Percentiles rank a stretch among this genome's conserved stretches.
Conservation (phyloP, 2,797 vertebrate genomes). For the Simalia tracyae region DNA sequence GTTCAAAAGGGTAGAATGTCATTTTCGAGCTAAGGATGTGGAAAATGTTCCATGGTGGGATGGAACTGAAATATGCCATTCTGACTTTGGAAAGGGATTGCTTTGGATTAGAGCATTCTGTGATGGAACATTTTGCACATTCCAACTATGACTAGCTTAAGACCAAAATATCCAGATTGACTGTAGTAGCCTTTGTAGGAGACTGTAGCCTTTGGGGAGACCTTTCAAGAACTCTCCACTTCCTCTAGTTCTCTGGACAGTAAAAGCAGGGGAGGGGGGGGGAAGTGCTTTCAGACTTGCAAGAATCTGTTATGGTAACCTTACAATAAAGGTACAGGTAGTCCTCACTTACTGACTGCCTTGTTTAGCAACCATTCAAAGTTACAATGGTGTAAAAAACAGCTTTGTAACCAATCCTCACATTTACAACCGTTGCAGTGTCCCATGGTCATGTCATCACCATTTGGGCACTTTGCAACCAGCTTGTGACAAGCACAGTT, state of each 20-base stretch:
- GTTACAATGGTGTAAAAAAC: background rate
- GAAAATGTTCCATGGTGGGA: background rate
- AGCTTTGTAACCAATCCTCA: background rate
- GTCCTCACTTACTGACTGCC: background rate
- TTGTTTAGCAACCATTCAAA: background rate
- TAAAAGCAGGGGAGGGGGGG: background rate
- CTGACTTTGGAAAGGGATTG: background rate
- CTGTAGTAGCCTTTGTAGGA: background rate
- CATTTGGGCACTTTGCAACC: background rate
- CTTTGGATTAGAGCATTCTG: background rate
- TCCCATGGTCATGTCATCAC: background rate
- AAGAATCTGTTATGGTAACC: background rate
- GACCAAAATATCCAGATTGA: background rate
- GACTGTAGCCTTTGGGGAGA: background rate
- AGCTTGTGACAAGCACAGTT: background rate
- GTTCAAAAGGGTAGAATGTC: background rate
- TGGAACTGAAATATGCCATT: background rate
- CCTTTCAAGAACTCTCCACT: background rate
- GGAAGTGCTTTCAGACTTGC: background rate
- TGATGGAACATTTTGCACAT: background rate
- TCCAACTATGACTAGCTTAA: background rate
- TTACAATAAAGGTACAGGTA: background rate
- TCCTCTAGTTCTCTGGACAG: background rate
- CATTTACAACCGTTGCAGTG: background rate
- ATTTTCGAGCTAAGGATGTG: background rate